These are phyloP conservation scores for Himantopus leucocephalus DNA, from an alignment of 2,113 vertebrate species.

Conservation along the genomic window DNA sequence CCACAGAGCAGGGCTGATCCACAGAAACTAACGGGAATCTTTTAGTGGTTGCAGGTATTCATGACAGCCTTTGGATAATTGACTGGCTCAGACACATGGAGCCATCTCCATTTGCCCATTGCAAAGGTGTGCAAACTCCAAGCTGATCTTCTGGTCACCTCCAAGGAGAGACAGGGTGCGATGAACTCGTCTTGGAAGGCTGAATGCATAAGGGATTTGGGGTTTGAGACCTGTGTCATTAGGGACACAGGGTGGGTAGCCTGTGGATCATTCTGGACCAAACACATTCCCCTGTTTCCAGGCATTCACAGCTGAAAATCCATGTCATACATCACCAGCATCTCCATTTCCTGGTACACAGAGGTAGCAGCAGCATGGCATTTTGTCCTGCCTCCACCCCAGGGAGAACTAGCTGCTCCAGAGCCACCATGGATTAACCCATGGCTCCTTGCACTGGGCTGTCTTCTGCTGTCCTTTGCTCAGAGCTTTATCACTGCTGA, in stretches of 20 bases:
- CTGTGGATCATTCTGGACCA: not conserved
- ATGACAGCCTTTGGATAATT: not conserved
- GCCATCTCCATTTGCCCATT: not conserved
- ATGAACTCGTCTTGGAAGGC: not conserved
- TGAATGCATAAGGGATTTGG: not conserved
- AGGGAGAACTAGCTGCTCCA: not conserved
- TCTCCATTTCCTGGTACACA: rapidly evolving
- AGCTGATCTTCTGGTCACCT: not conserved
- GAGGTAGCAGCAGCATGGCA: rapidly evolving
- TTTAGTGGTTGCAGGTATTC: not conserved
- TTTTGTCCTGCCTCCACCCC: not conserved
- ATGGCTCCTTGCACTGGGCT: not conserved
- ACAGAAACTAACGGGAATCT: not conserved
- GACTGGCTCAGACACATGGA: not conserved
- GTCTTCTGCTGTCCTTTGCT: not conserved
- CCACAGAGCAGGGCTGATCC: not conserved
- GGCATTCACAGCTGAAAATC: not conserved
- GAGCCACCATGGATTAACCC: not conserved
- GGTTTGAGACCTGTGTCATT: not conserved
- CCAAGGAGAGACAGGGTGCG: not conserved
- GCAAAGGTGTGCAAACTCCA: not conserved
- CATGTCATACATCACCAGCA: not conserved
- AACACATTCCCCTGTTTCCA: not conserved
- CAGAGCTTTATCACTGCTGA: not conserved
- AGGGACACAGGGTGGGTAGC: not conserved